A percentile compares a stretch with the other conserved stretches of the same genome.
Conservation (phyloP, 2,113 vertebrate genomes). For the Oreotragus oreotragus region DNA sequence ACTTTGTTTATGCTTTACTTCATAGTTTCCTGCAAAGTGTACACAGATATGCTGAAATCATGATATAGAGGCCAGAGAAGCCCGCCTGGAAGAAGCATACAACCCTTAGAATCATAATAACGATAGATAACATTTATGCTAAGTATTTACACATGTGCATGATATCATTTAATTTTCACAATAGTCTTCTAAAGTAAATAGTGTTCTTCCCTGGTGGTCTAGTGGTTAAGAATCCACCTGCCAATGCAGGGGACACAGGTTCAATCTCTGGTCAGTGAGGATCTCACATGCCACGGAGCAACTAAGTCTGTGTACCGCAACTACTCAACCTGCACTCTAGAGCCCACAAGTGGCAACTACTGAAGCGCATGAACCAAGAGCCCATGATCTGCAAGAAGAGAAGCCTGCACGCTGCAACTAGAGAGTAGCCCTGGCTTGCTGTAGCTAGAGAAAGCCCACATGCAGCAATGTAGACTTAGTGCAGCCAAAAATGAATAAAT, state of each 20-base stretch:
- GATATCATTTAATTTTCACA: background rate
- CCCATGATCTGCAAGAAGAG: background rate
- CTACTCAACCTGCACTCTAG: background rate
- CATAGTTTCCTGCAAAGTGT: background rate
- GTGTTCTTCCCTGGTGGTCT: background rate
- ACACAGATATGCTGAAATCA: background rate
- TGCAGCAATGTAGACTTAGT: background rate
- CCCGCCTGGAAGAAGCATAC: background rate
- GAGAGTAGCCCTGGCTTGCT: background rate
- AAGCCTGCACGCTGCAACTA: background rate
- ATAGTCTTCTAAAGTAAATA: background rate
- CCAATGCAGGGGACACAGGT: background rate
- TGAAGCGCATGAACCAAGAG: background rate
- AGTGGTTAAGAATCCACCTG: background rate
- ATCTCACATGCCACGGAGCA: background rate
- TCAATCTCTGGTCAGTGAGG: background rate
- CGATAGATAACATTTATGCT: background rate
- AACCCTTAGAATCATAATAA: background rate
- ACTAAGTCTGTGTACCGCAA: background rate
- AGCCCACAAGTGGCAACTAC: background rate
- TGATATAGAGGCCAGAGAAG: background rate
- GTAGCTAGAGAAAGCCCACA: background rate
- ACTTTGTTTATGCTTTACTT: background rate
- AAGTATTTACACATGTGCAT: background rate
- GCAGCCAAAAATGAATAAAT: background rate